These are phyloP conservation scores for Taenaris catops DNA, from an alignment of 2,888 invertebrate species.

Conservation along the genomic window DNA sequence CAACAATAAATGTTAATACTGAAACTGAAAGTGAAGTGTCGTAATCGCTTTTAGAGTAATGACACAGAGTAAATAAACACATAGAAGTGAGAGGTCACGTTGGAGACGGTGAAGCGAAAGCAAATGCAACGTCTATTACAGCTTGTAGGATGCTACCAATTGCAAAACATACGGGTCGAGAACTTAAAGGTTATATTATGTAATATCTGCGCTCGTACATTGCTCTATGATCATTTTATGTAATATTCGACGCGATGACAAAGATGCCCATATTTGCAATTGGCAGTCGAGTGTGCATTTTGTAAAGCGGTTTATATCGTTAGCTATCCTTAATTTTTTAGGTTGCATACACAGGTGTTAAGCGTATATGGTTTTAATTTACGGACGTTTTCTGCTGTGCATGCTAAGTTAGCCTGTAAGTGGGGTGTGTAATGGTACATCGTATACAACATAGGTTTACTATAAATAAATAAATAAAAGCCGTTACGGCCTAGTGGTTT, in stretches of 20 bases:
- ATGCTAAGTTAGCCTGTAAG: too few species aligned
- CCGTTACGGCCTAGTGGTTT: too few species aligned
- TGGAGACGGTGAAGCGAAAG: constrained; percentile 22
- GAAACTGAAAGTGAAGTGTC: constrained; percentile 16
- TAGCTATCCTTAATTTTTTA: too few species aligned
- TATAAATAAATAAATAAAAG: too few species aligned
- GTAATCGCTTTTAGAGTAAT: constrained; percentile 12
- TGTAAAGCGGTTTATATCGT: too few species aligned
- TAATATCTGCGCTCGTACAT: constrained; percentile 25
- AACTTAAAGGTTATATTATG: constrained; percentile 30
- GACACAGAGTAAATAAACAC: constrained; percentile 23
- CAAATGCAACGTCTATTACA: constrained; percentile 25
- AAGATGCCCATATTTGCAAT: constrained; percentile 20
- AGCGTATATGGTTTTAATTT: too few species aligned
- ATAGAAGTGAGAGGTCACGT: constrained; percentile 27
- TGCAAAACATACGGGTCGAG: constrained; percentile 23
- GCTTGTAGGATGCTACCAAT: constrained; percentile 26
- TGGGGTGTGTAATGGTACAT: too few species aligned
- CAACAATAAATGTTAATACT: constrained; percentile 8
- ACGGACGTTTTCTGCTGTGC: too few species aligned
- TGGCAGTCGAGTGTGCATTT: constrained; percentile 12
- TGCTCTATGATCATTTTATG: constrained; percentile 27
- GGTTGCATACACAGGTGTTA: too few species aligned
- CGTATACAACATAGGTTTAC: too few species aligned
- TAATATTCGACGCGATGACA: constrained; percentile 22